Conservation (phyloP, 2,888 invertebrate genomes). For the Anorthoa munda region DNA sequence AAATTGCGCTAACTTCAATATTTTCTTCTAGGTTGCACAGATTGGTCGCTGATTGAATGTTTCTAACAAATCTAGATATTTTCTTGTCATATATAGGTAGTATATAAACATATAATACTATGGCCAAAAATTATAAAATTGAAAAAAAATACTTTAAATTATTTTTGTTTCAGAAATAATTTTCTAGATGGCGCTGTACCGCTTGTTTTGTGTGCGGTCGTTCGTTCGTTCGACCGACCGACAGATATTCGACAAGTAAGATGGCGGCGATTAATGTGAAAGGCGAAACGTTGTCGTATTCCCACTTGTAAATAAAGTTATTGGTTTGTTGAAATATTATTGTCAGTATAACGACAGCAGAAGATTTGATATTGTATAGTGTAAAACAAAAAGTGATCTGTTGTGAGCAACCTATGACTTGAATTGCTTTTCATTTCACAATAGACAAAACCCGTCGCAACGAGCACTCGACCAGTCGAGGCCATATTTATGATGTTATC, state of each 20-base stretch:
- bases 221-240: constrained; percentile 86
- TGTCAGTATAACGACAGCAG: constrained; percentile 72
- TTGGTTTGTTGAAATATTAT: constrained; percentile 79
- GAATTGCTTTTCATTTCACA: constrained; percentile 87
- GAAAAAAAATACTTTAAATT: neutral
- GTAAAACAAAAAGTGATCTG: constrained; percentile 80
- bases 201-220: constrained; percentile 89
- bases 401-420: constrained; percentile 77
- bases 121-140: neutral
- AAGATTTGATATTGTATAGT: constrained; percentile 76
- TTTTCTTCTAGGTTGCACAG: neutral
- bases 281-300: constrained; percentile 91
- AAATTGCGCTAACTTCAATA: constrained; percentile 45
- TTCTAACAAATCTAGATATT: neutral
- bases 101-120: neutral
- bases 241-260: constrained; percentile 90
- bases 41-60: neutral
- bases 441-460: constrained; percentile 90
- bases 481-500: constrained; percentile 93
- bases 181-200: constrained; percentile 91
- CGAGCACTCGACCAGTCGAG: constrained; percentile 89
- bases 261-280: constrained; percentile 93
- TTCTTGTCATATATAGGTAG: neutral
- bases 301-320: constrained; percentile 89
- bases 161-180: constrained; percentile 14